phyloP scores from a whole-genome alignment of 2,797 vertebrate genomes.

The Rhinella marina region DNA sequence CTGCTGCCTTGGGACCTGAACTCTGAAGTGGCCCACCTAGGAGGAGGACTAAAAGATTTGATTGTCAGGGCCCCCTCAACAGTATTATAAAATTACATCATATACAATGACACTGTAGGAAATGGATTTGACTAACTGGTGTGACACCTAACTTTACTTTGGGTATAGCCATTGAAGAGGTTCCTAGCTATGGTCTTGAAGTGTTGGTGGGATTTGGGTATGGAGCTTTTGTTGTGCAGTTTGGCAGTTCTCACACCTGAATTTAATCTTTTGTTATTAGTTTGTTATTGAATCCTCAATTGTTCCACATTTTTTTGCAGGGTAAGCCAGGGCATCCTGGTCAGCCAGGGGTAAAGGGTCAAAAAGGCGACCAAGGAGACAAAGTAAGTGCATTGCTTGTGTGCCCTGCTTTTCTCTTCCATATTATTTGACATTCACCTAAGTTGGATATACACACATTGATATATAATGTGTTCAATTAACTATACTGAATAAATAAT shows the following conservation, averaged over 20 bases:
- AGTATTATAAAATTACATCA: too few species aligned
- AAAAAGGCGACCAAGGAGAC: conserved; percentile 81
- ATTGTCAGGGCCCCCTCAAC: too few species aligned
- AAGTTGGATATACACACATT: neutral
- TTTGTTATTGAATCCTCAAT: neutral
- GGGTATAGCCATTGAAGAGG: neutral
- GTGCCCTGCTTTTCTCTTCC: neutral
- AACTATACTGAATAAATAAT: neutral
- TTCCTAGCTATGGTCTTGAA: neutral
- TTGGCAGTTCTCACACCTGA: neutral
- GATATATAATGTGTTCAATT: neutral
- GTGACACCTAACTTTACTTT: neutral
- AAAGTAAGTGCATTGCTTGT: conserved; percentile 70
- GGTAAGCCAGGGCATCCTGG: conserved; percentile 75
- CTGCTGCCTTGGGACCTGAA: too few species aligned
- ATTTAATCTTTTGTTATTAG: neutral
- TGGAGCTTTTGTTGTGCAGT: neutral
- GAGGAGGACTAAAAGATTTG: too few species aligned
- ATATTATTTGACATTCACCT: neutral
- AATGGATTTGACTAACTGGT: neutral
- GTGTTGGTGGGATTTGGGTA: neutral
- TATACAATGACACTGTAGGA: too few species aligned
- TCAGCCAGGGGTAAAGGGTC: conserved; percentile 73
- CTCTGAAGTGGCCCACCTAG: too few species aligned
- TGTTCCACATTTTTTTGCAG: conserved; percentile 65